Evolutionary conservation across 1,140 invertebrate species (phyloP).

Genomic region (Anastrepha obliqua): DNA sequence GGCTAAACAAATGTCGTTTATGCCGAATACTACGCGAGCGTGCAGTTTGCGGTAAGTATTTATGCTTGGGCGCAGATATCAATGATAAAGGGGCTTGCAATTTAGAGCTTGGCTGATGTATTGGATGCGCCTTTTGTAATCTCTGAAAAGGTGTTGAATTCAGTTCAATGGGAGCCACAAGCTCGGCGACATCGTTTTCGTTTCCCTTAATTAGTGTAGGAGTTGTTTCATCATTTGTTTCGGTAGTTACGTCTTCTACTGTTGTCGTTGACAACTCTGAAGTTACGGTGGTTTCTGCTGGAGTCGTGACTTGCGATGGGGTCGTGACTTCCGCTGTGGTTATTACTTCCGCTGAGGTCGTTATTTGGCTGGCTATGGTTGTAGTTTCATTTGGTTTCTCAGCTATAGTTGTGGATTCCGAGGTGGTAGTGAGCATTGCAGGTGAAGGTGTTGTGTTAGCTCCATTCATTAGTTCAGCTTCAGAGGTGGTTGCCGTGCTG

Average conservation of each 20-base stretch:
- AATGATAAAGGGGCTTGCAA: conserved; percentile 66
- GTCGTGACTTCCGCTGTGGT: conserved; percentile 55
- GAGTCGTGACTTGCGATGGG: conserved; percentile 58
- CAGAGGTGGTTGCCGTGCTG: background rate
- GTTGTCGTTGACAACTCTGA: conserved; percentile 56
- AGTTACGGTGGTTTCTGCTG: conserved; percentile 46
- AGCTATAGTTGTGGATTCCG: conserved; percentile 58
- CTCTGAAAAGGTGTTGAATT: conserved; percentile 67
- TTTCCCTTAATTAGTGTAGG: conserved; percentile 59
- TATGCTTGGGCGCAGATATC: conserved; percentile 24
- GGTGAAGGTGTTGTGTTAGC: conserved; percentile 48
- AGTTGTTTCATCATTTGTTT: conserved; percentile 59
- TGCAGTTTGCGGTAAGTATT: conserved; percentile 50
- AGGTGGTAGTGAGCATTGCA: conserved; percentile 56
- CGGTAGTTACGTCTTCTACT: conserved; percentile 56
- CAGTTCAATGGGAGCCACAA: conserved; percentile 68
- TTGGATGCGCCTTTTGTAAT: conserved; percentile 68
- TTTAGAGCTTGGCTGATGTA: conserved; percentile 66
- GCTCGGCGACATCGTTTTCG: conserved; percentile 65
- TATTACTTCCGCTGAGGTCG: conserved; percentile 56
- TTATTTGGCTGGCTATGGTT: conserved; percentile 5
- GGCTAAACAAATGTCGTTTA: conserved; percentile 65
- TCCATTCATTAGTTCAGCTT: background rate
- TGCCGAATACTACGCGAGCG: conserved; percentile 62
- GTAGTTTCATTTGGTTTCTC: conserved; percentile 43